Base-by-base conservation (phyloP, 2,113 vertebrate genomes). In the Cinclus cinclus region DNA sequence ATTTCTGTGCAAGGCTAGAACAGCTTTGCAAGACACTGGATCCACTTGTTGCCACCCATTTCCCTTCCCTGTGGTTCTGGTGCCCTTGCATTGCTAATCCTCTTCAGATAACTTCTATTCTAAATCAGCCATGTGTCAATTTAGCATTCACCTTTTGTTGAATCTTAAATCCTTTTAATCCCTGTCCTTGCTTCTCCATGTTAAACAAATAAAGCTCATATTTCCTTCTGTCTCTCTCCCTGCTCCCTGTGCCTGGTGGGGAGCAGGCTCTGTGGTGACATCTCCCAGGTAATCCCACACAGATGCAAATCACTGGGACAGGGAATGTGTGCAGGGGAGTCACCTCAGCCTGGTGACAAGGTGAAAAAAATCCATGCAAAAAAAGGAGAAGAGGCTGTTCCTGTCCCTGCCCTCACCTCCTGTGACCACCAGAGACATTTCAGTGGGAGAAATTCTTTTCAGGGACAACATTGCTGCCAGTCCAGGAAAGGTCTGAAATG, bases 131-230 rank as follows among this genome's bases (percentile, higher is more conserved):
- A 83, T 39, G 91, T 92, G 95, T 93, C 97, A 93, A 42, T 93
- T 97, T 93, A 95, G 62, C 92, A 90, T 95, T 95, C 96, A 96
- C 94, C 94, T 97, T 97, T 95, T 92, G 94, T 95, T 89, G 89
- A 80, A 90, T 96, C 94, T 97, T 93, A 97, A 97, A 96, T 96
- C 95, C 92, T 84, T 74, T 52, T 83, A 95, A 96, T 91, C 87
- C 91, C 64, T 35, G 82, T 88, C 93, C 93, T 96, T 93, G 90
- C 81, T 77, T 78, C 80, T 91, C 84, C 78, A 52, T 15, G 47
- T 96, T 96, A 68, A 95, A 75, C 95, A 92, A 96, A 91, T 62
- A 95, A 67, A 96, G 33, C 84, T 97, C 65, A 1, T 17, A 16
- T 92, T 87, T 80, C 64, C 53, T 88, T 42, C 71, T 37, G 41